Evolutionary conservation across 2,797 vertebrate genomes (phyloP), one percentile per base, ranked within the genome.

Genomic region (Melanogrammus aeglefinus): DNA sequence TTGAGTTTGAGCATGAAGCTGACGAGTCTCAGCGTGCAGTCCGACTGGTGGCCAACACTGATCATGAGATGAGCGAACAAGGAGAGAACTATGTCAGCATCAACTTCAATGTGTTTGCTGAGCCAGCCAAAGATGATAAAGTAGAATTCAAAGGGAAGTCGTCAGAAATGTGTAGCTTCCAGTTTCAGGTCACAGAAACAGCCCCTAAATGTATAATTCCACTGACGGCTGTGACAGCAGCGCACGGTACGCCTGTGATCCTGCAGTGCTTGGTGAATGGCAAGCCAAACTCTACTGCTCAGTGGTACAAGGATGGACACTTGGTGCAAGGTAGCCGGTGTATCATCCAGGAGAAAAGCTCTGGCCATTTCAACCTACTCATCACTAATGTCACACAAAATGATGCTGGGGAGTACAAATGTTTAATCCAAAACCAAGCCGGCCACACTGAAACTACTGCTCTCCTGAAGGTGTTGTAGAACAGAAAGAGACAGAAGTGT

Each of bases 181-280:
- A 98, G 79, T 98, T 98, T 82, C 95, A 97, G 82, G 93, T 99
- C 47, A 96, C 94, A 1, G 97, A 99, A 89, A 91, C 91, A 0
- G 88, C 96, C 33, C 97, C 97, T 1, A 96, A 92, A 88, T 98
- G 96, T 86, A 86, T 96, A 76, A 95, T 95, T 85, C 95, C 94
- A 0, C 83, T 99, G 87, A 95, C 93, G 76, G 95, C 97, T 74
- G 91, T 96, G 29, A 96, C 90, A 0, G 94, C 96, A 4, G 96
- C 93, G 0, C 44, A 94, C 71, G 97, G 97, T 72, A 95, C 95
- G 0, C 95, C 96, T 0, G 96, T 92, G 0, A 93, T 95, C 83
- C 97, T 99, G 76, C 96, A 97, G 84, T 99, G 98, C 90, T 92
- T 96, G 7, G 93, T 98, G 47, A 95, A 88, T 24, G 97, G 97